phyloP scores from a whole-genome alignment of 2,888 invertebrate species.

The Campopleginae sp. region DNA sequence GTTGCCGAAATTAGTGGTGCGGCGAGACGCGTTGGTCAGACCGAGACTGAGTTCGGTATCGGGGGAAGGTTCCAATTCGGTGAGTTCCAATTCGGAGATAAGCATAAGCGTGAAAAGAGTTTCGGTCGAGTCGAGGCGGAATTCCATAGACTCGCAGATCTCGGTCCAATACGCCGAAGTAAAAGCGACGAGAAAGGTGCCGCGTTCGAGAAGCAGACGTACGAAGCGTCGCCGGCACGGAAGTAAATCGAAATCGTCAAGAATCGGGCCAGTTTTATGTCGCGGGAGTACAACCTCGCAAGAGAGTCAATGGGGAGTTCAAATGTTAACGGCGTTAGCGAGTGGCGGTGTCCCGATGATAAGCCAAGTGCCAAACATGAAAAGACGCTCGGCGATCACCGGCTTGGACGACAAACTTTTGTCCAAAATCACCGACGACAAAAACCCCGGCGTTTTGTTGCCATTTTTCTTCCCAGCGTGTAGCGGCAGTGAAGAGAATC shows the following conservation, averaged over 20 bases:
- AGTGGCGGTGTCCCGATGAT: slow-evolving; percentile 85
- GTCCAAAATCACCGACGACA: slow-evolving; percentile 74
- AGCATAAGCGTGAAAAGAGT: slow-evolving; percentile 93
- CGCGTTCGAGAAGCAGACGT: slow-evolving; percentile 81
- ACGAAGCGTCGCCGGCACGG: slow-evolving; percentile 83
- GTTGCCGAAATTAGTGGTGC: slow-evolving; percentile 92
- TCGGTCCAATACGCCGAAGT: slow-evolving; percentile 94
- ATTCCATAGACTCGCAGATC: slow-evolving; percentile 94
- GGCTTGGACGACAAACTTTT: slow-evolving; percentile 84
- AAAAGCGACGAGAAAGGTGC: slow-evolving; percentile 87
- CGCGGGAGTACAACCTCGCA: slow-evolving; percentile 91
- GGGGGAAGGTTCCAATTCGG: slow-evolving; percentile 86
- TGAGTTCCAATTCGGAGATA: slow-evolving; percentile 86
- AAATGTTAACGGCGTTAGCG: slow-evolving; percentile 88
- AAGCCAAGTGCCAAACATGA: slow-evolving; percentile 86
- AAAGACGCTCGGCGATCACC: slow-evolving; percentile 85
- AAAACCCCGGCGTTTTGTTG: slow-evolving; percentile 76
- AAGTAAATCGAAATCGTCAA: slow-evolving; percentile 81
- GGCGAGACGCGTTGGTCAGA: slow-evolving; percentile 92
- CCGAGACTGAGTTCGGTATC: slow-evolving; percentile 86
- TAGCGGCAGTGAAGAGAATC: slow-evolving; percentile 80
- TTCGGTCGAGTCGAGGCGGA: slow-evolving; percentile 93
- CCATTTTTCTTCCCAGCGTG: slow-evolving; percentile 86
- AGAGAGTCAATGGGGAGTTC: slow-evolving; percentile 91
- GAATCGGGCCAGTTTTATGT: slow-evolving; percentile 80